Evolutionary conservation across 1,140 invertebrate genomes (phyloP).

Genomic region (Cotesia glomerata): DNA sequence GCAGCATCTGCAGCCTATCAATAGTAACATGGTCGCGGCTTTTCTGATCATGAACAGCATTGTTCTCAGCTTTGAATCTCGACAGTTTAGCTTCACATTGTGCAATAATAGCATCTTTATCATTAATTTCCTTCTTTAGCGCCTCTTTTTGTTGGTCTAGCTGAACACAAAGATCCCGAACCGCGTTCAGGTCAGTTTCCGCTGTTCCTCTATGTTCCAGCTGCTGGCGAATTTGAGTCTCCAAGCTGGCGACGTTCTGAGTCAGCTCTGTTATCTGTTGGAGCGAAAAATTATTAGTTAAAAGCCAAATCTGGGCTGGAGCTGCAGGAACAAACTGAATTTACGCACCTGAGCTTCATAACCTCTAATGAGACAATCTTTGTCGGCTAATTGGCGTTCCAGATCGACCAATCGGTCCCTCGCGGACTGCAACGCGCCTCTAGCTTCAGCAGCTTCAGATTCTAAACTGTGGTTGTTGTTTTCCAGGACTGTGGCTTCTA

Average conservation of each 20-base stretch:
- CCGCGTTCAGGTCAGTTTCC: slow-evolving; percentile 60
- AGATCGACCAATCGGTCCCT: slow-evolving; percentile 64
- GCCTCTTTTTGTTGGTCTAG: slow-evolving; percentile 65
- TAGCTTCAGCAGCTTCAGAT: slow-evolving; percentile 71
- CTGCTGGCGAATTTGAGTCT: slow-evolving; percentile 61
- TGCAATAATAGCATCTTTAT: slow-evolving; percentile 51
- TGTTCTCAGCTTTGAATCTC: slow-evolving; percentile 52
- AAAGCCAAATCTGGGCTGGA: not conserved
- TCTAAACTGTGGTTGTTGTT: slow-evolving; percentile 76
- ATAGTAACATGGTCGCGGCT: slow-evolving; percentile 59
- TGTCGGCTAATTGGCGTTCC: slow-evolving; percentile 62
- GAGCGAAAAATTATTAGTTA: slow-evolving; percentile 9
- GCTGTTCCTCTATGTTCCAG: slow-evolving; percentile 50
- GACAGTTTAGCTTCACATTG: slow-evolving; percentile 59
- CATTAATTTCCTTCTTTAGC: slow-evolving; percentile 54
- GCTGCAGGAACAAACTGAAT: not conserved
- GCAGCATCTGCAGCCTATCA: slow-evolving; percentile 61
- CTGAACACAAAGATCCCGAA: slow-evolving; percentile 64
- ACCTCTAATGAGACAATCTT: slow-evolving; percentile 62
- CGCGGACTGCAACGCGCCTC: slow-evolving; percentile 62
- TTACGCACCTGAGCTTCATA: slow-evolving; percentile 65
- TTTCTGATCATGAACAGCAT: slow-evolving; percentile 58
- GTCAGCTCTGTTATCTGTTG: slow-evolving; percentile 64
- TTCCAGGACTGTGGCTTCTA: slow-evolving; percentile 74
- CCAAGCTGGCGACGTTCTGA: slow-evolving; percentile 62